Base-by-base conservation (phyloP, 2,113 vertebrate species). In the Heterotilapia buettikoferi region DNA sequence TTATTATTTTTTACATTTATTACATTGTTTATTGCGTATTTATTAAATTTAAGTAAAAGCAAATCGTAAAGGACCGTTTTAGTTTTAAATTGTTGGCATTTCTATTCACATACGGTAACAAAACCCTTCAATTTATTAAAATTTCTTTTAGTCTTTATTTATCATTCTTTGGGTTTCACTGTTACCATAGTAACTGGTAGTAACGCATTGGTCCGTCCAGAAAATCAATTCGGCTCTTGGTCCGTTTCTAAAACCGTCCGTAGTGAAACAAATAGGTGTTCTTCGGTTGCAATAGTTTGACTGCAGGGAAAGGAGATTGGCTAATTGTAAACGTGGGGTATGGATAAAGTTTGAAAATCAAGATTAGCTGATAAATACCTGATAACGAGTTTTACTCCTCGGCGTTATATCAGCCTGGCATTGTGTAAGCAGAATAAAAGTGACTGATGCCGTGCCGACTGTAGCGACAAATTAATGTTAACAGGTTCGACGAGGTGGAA, bases 231-330 rank as follows among this genome's bases (percentile, higher is more conserved):
- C 92, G 88, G 19, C 56, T 52, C 24, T 45, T 80, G 47, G 89
- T 95, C 84, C 94, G 86, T 66, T 43, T 31, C 43, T 9, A 66
- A 79, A 92, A 2, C 12, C 7, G 4, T 71, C 89, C 92, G 94
- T 82, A 14, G 53, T 9, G 87, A 93, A 92, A 95, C 92, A 89
- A 79, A 54, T 5, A 29, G 2, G 4, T 14, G 3, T 16, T 11
- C 2, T 18, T 52, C 11, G 43, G 6, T 36, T 33, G 68, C 16
- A 16, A 38, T 6, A 3, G 12, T 14, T 40, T 18, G 1, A 10
- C 6, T 6, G 5, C 66, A 12, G 18, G 7, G 7, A 21, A 12
- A 3, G 4, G 16, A 24, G 10, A 85, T 80, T 31, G 36, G 24
- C 19, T 71, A 8, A 6, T 1, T 6, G 18, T 59, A 12, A 78